phyloP scores from a whole-genome alignment of 2,113 vertebrate species.

The Tachysurus vachellii region DNA sequence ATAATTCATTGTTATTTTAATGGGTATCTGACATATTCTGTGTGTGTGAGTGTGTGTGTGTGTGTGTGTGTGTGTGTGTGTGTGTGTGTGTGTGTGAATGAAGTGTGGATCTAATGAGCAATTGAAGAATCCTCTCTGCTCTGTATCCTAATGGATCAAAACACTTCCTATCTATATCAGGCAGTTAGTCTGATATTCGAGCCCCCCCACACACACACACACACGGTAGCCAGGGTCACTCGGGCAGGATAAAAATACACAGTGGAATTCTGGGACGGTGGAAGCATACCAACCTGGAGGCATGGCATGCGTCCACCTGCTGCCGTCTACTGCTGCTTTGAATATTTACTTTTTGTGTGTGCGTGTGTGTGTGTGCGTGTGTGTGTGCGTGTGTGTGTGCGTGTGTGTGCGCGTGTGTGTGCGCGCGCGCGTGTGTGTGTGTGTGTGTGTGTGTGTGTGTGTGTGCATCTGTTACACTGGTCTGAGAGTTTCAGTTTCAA shows the following conservation, averaged over 20 bases:
- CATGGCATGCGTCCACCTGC: constrained; percentile 51
- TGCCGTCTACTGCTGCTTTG: constrained; percentile 49
- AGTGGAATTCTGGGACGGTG: constrained; percentile 48
- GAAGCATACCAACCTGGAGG: constrained; percentile 47
- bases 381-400: background rate
- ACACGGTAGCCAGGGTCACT: constrained; percentile 41
- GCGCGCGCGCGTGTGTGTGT: constrained; percentile 1
- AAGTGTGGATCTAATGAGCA: background rate
- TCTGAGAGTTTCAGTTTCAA: constrained; percentile 33
- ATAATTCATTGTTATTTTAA: background rate
- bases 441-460: constrained; percentile 24
- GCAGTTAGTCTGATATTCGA: constrained; percentile 5
- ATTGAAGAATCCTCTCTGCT: background rate
- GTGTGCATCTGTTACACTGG: background rate
- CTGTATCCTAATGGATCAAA: background rate
- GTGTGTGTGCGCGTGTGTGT: background rate
- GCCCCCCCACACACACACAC: constrained; percentile 38
- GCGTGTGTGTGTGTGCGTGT: constrained; percentile 24
- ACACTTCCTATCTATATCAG: constrained; percentile 1
- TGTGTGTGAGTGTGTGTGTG: background rate
- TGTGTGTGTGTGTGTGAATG: background rate
- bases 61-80: background rate
- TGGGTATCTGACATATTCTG: background rate
- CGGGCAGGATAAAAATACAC: constrained; percentile 54
- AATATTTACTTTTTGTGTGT: constrained; percentile 37